These are phyloP conservation scores for Itoplectis maculator DNA, from an alignment of 2,888 invertebrate genomes.

Conservation along the genomic window DNA sequence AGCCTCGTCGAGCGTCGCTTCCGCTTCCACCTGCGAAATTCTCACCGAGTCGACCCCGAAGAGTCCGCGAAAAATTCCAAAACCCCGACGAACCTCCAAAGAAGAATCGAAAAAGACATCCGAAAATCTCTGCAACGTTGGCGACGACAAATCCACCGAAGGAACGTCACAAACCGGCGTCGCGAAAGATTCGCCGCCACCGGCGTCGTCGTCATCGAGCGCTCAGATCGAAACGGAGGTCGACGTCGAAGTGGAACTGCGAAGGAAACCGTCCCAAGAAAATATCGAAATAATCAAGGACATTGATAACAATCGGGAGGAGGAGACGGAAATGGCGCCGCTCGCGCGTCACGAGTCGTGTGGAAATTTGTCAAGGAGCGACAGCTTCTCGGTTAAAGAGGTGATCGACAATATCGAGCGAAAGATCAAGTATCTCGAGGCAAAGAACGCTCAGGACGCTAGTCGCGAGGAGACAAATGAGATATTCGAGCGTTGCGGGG, in stretches of 20 bases:
- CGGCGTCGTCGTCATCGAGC: neutral
- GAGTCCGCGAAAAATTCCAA: neutral
- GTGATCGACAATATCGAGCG: constrained; percentile 81
- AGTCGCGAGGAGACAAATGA: constrained; percentile 61
- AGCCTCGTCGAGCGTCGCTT: neutral
- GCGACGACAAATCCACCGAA: constrained; percentile 70
- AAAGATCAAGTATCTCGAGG: constrained; percentile 79
- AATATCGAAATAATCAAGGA: constrained; percentile 85
- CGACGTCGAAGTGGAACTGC: constrained; percentile 85
- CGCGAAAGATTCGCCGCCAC: neutral
- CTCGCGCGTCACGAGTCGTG: constrained; percentile 68
- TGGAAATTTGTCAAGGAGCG: constrained; percentile 73
- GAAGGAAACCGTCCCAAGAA: constrained; percentile 82
- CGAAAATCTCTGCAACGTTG: too few relatives aligned
- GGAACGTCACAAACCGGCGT: constrained; percentile 72
- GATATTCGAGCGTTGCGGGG: constrained; percentile 50
- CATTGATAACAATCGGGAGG: constrained; percentile 70
- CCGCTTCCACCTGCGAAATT: neutral
- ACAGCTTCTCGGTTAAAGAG: constrained; percentile 81
- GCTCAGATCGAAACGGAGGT: constrained; percentile 69
- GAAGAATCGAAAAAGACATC: constrained; percentile 26
- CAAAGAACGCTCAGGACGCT: constrained; percentile 64
- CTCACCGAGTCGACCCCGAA: neutral
- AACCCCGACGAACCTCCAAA: constrained; percentile 31
- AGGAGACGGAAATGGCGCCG: neutral